A percentile compares a stretch with the other conserved stretches of the same genome.
Conservation (phyloP, 2,113 vertebrate species). For the Copsychus sechellarum region DNA sequence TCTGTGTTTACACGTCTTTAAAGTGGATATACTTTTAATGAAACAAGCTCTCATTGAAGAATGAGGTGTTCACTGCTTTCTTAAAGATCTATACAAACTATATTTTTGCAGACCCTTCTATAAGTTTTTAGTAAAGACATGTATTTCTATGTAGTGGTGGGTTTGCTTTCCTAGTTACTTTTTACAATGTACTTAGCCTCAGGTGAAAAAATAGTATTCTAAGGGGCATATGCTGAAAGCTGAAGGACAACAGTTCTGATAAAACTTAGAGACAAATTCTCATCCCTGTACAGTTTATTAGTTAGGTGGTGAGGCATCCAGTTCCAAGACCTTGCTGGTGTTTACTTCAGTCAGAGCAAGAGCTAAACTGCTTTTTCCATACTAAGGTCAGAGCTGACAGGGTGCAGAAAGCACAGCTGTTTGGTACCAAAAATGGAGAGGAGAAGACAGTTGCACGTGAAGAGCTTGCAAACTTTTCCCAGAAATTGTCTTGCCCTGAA, state of each 20-base stretch:
- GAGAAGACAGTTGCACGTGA: not conserved
- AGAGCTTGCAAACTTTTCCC: not conserved
- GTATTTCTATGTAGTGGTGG: rapidly evolving
- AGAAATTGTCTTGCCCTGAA: not conserved
- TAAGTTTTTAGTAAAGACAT: not conserved
- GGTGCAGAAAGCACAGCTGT: not conserved
- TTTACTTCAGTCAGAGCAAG: not conserved
- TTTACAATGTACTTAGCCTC: not conserved
- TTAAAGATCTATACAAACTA: not conserved
- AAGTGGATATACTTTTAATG: not conserved
- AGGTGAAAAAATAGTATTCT: not conserved
- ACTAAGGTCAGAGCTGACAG: not conserved
- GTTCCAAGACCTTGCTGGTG: not conserved
- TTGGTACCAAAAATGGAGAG: conserved; percentile 3
- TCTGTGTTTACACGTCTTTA: not conserved
- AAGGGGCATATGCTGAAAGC: not conserved
- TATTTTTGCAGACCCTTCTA: not conserved
- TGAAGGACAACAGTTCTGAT: not conserved
- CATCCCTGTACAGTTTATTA: not conserved
- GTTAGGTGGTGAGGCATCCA: not conserved
- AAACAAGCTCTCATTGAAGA: not conserved
- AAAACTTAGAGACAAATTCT: not conserved
- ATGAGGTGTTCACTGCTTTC: not conserved
- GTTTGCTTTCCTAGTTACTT: not conserved
- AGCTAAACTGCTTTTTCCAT: not conserved